phyloP scores from a whole-genome alignment of 2,888 invertebrate genomes.

The Tubulanus polymorphus region DNA sequence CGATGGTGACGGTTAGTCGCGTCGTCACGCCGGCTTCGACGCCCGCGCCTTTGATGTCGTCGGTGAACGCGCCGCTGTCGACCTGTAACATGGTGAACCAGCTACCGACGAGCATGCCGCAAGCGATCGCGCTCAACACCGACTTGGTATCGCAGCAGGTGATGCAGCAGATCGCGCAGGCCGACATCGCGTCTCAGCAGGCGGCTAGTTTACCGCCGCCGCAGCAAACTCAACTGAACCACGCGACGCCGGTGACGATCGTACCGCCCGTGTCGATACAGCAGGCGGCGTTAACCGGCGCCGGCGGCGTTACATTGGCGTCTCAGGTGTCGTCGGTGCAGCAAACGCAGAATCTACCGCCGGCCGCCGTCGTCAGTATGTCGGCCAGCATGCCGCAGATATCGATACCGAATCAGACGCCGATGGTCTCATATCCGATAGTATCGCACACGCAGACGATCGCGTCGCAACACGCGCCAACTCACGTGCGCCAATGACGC shows the following conservation, averaged over 20 bases:
- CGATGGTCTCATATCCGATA: slow-evolving; percentile 42
- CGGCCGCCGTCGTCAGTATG: slow-evolving; percentile 23
- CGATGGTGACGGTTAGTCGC: slow-evolving; percentile 42
- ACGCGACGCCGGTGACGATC: slow-evolving; percentile 28
- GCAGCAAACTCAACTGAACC: slow-evolving; percentile 24
- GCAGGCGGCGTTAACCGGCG: slow-evolving; percentile 23
- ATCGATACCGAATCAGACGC: slow-evolving; percentile 24
- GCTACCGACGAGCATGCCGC: slow-evolving; percentile 45
- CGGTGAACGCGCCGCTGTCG: slow-evolving; percentile 22
- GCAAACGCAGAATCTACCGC: slow-evolving; percentile 27
- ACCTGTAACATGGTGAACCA: slow-evolving; percentile 20
- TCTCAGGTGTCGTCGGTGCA: slow-evolving; percentile 19
- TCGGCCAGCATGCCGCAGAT: slow-evolving; percentile 25
- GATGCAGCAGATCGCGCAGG: slow-evolving; percentile 36
- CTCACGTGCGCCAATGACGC: too few relatives aligned
- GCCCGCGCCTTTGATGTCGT: slow-evolving; percentile 54
- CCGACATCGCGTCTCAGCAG: slow-evolving; percentile 8
- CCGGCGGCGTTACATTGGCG: slow-evolving; percentile 23
- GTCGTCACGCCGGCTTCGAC: slow-evolving; percentile 58
- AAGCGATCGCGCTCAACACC: slow-evolving; percentile 45
- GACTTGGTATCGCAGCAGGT: slow-evolving; percentile 38
- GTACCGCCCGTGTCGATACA: slow-evolving; percentile 36
- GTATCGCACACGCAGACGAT: too few relatives aligned
- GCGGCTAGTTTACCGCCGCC: slow-evolving; percentile 14
- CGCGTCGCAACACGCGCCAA: too few relatives aligned